Conservation (phyloP, 2,113 vertebrate species). For the Limnothrissa miodon region DNA sequence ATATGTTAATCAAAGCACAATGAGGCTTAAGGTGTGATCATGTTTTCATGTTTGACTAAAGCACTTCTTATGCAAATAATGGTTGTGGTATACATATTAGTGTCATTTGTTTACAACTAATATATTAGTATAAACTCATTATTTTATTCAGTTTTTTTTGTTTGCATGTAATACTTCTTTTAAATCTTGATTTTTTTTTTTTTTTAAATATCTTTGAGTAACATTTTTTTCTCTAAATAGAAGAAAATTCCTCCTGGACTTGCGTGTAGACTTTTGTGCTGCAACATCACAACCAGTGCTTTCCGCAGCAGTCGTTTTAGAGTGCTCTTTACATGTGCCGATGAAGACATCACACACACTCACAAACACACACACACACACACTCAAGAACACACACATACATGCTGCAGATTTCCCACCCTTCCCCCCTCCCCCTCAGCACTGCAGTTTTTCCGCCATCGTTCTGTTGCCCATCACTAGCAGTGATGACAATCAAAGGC, state of each 20-base stretch:
- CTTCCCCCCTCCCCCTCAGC: not conserved
- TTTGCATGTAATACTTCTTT: no score
- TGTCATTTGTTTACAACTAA: no score
- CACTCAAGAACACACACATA: constrained; percentile 20
- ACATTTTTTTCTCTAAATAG: no score
- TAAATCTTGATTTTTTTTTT: not conserved
- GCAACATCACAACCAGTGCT: not conserved
- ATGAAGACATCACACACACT: constrained; percentile 40
- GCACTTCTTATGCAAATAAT: no score
- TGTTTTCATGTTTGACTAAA: no score
- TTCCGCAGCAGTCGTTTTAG: constrained; percentile 31
- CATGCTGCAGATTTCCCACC: not conserved
- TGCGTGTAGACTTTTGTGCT: no score
- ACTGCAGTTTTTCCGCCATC: not conserved
- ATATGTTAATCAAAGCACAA: not conserved
- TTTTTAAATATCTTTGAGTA: no score
- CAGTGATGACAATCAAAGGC: not conserved
- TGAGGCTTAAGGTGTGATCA: not conserved
- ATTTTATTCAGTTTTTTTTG: no score
- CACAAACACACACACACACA: no score
- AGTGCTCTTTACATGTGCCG: constrained; percentile 34
- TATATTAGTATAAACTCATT: no score
- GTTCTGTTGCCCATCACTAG: not conserved
- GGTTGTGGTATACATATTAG: no score
- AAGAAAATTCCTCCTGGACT: no score